Conservation (phyloP, 2,113 vertebrate genomes). For the Malurus cyaneus region DNA sequence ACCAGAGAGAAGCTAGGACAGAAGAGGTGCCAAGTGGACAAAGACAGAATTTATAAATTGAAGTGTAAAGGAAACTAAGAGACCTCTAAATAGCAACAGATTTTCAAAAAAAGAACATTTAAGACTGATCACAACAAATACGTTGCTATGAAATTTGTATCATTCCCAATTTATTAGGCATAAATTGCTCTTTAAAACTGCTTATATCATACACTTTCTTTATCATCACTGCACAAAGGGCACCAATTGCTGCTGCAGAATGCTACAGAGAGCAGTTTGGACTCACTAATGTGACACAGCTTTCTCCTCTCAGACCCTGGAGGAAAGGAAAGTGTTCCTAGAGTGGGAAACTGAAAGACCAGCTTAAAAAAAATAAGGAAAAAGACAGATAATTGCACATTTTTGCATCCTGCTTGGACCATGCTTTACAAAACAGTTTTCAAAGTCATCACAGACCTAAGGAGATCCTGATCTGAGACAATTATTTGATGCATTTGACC, state of each 20-base stretch:
- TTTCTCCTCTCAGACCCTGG: slow-evolving; percentile 8
- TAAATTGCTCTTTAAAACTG: slow-evolving; percentile 78
- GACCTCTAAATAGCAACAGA: slow-evolving; percentile 23
- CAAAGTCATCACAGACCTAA: background rate
- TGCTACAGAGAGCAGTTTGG: slow-evolving; percentile 43
- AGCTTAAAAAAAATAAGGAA: background rate
- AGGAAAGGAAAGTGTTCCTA: slow-evolving; percentile 9
- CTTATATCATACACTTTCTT: slow-evolving; percentile 58
- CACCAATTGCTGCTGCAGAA: slow-evolving; percentile 44
- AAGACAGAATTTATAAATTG: background rate
- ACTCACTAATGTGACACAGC: slow-evolving; percentile 25
- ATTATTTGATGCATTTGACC: slow-evolving; percentile 4
- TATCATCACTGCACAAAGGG: slow-evolving; percentile 53
- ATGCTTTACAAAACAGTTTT: slow-evolving; percentile 41
- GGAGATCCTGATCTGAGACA: slow-evolving; percentile 10
- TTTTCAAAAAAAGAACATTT: background rate
- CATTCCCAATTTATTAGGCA: slow-evolving; percentile 77
- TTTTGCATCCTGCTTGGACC: slow-evolving; percentile 59
- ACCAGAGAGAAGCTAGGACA: slow-evolving; percentile 6
- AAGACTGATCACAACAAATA: slow-evolving; percentile 62
- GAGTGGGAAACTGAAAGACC: slow-evolving; percentile 47
- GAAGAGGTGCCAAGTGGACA: background rate
- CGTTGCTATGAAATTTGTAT: slow-evolving; percentile 72
- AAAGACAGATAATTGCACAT: slow-evolving; percentile 39
- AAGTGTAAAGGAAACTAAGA: slow-evolving; percentile 19